A percentile compares a stretch with the other conserved stretches of the same genome.
Conservation (phyloP, 2,888 invertebrate genomes). For the Eurytoma adleriae region DNA sequence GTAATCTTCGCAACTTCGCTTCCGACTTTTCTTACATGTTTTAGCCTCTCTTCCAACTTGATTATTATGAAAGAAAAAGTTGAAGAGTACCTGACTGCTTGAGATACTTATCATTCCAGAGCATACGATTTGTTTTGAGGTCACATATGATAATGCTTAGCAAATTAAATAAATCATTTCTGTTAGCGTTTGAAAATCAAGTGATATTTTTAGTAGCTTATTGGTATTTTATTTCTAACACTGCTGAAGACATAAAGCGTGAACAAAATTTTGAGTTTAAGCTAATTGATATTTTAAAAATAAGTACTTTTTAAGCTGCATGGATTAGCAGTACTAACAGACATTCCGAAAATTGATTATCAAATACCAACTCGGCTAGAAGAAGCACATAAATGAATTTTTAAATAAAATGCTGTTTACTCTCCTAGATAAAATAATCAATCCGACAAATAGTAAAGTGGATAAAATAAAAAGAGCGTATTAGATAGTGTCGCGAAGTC, state of each 20-base stretch:
- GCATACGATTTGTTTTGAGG: slow-evolving; percentile 23
- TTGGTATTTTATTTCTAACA: slow-evolving; percentile 16
- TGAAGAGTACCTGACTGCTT: slow-evolving; percentile 42
- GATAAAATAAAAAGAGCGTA: slow-evolving; percentile 1
- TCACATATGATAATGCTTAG: slow-evolving; percentile 1
- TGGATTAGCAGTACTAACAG: neutral
- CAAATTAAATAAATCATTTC: slow-evolving; percentile 17
- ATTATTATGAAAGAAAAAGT: slow-evolving; percentile 15
- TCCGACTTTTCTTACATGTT: slow-evolving; percentile 31
- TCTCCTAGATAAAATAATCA: slow-evolving; percentile 19
- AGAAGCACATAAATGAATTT: slow-evolving; percentile 26
- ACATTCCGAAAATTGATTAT: slow-evolving; percentile 36
- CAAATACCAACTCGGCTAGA: neutral
- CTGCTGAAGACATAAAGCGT: neutral
- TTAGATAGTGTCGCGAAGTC: slow-evolving; percentile 20
- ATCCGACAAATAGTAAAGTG: slow-evolving; percentile 21
- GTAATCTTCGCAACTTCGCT: slow-evolving; percentile 19
- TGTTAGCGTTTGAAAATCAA: slow-evolving; percentile 32
- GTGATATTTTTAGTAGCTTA: slow-evolving; percentile 23
- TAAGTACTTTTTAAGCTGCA: neutral
- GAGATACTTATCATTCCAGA: slow-evolving; percentile 46
- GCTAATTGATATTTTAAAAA: neutral
- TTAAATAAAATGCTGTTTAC: slow-evolving; percentile 18
- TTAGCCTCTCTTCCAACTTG: slow-evolving; percentile 28
- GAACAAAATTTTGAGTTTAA: neutral